Evolutionary conservation across 2,888 invertebrate species (phyloP).

Genomic region (Gastracanthus pulcherrimus): DNA sequence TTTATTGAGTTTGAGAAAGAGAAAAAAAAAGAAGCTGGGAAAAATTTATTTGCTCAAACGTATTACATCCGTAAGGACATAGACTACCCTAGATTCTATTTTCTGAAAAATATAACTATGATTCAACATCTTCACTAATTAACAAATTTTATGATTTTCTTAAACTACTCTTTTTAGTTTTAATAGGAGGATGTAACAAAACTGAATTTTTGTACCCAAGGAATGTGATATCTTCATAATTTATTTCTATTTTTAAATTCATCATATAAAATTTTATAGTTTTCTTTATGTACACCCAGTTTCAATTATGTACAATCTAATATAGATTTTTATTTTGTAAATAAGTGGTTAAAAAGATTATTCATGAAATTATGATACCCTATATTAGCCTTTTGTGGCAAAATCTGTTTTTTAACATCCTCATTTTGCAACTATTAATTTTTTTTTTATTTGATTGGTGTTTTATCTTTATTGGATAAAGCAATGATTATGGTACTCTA

Average conservation of each 20-base stretch:
- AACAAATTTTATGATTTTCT: not conserved
- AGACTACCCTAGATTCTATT: not conserved
- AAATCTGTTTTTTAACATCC: too few species aligned
- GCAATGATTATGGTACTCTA: not conserved
- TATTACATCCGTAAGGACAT: not conserved
- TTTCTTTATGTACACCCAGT: too few species aligned
- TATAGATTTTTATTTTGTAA: not conserved
- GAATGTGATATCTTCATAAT: too few species aligned
- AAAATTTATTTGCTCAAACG: not conserved
- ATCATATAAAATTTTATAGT: too few species aligned
- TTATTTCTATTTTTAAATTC: too few species aligned
- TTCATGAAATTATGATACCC: not conserved
- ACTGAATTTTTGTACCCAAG: too few species aligned
- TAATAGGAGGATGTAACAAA: too few species aligned
- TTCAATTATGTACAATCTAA: too few species aligned
- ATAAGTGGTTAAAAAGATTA: not conserved
- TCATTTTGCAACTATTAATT: not conserved
- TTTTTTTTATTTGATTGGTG: not conserved
- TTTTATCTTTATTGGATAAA: not conserved
- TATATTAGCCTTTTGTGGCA: too few species aligned
- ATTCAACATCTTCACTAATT: too few species aligned
- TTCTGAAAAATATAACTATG: too few species aligned
- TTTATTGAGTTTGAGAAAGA: constrained; percentile 43
- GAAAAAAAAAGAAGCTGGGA: constrained; percentile 36
- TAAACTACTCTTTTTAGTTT: too few species aligned